A percentile compares a stretch with the other conserved stretches of the same genome.
phyloP scores from a whole-genome alignment of 2,888 invertebrate genomes.

The Leptinotarsa haldemani region DNA sequence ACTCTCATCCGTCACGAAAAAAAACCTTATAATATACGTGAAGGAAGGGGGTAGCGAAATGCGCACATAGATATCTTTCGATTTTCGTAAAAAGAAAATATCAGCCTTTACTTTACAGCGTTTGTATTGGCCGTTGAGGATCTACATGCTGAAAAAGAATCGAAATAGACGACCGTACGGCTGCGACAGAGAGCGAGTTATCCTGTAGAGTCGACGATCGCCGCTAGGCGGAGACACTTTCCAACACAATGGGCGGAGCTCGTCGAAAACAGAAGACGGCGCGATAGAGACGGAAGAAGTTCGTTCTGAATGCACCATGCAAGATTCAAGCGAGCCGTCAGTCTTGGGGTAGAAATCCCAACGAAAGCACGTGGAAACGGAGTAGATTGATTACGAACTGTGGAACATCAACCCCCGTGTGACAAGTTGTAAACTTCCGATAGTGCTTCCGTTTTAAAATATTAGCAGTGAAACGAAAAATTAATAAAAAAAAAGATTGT shows the following conservation, averaged over 20 bases:
- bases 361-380: conserved; percentile 68
- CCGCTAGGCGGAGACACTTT: conserved; percentile 63
- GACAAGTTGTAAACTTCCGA: conserved; percentile 46
- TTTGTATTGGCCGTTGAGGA: conserved; percentile 46
- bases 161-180: conserved; percentile 24
- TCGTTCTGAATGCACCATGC: conserved; percentile 72
- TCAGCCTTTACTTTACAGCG: conserved; percentile 58
- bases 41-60: conserved; percentile 59
- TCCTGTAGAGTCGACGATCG: conserved; percentile 35
- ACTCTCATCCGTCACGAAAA: conserved; percentile 59
- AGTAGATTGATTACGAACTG: conserved; percentile 40
- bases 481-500: not conserved
- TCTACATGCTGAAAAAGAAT: conserved; percentile 37
- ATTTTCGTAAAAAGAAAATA: conserved; percentile 67
- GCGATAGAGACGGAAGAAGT: conserved; percentile 53
- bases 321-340: conserved; percentile 60
- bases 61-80: conserved; percentile 62
- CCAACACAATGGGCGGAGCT: conserved; percentile 74
- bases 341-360: conserved; percentile 72
- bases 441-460: conserved; percentile 37
- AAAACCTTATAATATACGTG: conserved; percentile 59
- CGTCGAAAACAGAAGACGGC: conserved; percentile 66
- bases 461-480: conserved; percentile 2
- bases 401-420: conserved; percentile 40
- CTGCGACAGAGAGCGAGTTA: conserved; percentile 36